A percentile compares a stretch with the other conserved stretches of the same genome.
Conservation (phyloP, 2,113 vertebrate genomes). For the Mirza zaza region DNA sequence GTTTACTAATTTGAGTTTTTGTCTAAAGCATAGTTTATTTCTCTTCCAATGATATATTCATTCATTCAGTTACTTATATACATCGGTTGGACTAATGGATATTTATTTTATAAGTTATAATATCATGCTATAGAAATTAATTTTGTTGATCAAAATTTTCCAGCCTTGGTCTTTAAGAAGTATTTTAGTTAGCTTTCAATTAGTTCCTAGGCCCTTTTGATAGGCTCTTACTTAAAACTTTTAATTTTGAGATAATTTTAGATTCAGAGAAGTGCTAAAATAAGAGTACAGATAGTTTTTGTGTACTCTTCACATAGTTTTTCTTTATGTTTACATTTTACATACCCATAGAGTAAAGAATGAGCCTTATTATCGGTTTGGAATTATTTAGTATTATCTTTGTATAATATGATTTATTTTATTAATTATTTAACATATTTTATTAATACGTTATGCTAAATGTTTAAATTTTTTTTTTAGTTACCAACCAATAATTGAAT, state of each 20-base stretch:
- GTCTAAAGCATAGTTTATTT: neutral
- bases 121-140: neutral
- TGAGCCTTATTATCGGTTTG: neutral
- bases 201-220: too few species aligned
- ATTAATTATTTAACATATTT: neutral
- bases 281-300: too few species aligned
- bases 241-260: neutral
- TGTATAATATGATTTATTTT: neutral
- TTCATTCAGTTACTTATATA: too few species aligned
- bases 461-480: conserved; percentile 75
- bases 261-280: neutral
- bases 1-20: neutral
- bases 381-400: neutral
- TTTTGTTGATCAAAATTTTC: neutral
- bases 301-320: neutral
- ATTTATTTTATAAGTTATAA: too few species aligned
- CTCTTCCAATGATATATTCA: neutral
- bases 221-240: neutral
- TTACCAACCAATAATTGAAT: conserved; percentile 93
- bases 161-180: neutral
- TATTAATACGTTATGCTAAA: neutral
- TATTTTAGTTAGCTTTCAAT: neutral
- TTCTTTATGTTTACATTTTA: neutral
- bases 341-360: neutral
- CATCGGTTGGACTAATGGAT: too few species aligned